Base-by-base conservation (phyloP, 2,888 invertebrate genomes). In the Diarsia rubi region DNA sequence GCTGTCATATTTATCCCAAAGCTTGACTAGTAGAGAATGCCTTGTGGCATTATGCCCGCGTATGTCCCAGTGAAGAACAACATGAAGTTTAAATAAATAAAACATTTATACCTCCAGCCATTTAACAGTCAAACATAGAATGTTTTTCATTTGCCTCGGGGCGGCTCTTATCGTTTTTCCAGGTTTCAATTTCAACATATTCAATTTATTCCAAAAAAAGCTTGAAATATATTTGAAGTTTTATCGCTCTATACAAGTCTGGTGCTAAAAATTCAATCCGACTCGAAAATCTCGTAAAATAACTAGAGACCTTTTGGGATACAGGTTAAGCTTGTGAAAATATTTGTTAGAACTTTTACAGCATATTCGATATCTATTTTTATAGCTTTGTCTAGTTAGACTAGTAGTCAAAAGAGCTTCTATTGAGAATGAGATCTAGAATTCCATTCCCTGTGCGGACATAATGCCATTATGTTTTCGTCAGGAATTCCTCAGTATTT, bases 221-320 rank as follows among this genome's bases (percentile, higher is more conserved):
- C 81, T 52, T 52, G 59, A 81, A 81, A 81, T 78, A 81, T 81
- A 78, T 81, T 81, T 65, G 59, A 65, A 65, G 37, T 52, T 75
- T 81, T 78, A 75, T 75, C 45, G 37, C 19, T 45, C 12, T 14
- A 21, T 60, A 64, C 37, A 75, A 57, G 24, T 24, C 14, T 64
- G 45, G 75, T 75, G 75, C 81, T 81, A 64, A 59, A 77, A 78
- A 75, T 75, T 75, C 81, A 81, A 78, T 78, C 65, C 27, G 59
- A 75, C 37, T 59, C 9, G 49, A n/a, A 75, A 64, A 75, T 74
- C 63, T 57, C 42, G 81, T 64, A 80, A 80, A 62, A 81, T 75
- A 81, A 73, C 73, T 60, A n/a, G 45, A n/a, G 9, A 57, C 42
- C 62, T 54, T 80, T 80, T 73, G 37, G n/a, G n/a, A 16, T 31